Conservation (phyloP, 2,797 vertebrate genomes). For the Pyrocephalus nanus region DNA sequence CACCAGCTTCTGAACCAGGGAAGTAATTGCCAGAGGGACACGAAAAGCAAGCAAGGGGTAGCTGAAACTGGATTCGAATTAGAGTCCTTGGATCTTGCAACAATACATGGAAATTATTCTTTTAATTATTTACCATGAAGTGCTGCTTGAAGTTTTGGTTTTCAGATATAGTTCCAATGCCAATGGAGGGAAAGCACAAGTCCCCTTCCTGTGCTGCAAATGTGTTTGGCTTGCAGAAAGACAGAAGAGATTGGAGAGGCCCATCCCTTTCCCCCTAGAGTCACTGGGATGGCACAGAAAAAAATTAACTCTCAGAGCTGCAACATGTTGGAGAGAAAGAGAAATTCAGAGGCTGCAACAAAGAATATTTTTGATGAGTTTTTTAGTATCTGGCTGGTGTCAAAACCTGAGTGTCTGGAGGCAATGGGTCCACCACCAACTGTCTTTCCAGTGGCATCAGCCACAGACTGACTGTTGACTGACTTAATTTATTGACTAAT, state of each 20-base stretch:
- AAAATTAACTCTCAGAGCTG: background rate
- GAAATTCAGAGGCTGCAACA: background rate
- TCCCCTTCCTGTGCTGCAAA: background rate
- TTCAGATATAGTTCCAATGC: background rate
- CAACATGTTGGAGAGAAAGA: fast-evolving
- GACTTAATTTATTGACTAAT: background rate
- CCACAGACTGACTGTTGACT: background rate
- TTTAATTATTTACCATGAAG: background rate
- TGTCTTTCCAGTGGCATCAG: background rate
- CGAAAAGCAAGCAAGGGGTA: background rate
- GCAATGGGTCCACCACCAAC: background rate
- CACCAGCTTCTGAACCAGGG: background rate
- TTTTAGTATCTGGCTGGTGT: background rate
- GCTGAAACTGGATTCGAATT: background rate
- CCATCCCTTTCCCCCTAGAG: too few relatives aligned
- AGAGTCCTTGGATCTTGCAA: background rate
- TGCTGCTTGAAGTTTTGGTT: background rate
- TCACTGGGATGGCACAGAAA: too few relatives aligned
- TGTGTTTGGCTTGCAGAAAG: too few relatives aligned
- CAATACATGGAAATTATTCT: background rate
- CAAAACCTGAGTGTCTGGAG: background rate
- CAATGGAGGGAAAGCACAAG: background rate
- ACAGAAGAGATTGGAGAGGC: too few relatives aligned
- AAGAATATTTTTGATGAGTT: background rate
- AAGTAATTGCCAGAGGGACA: background rate